Evolutionary conservation across 2,797 vertebrate species (phyloP).

Genomic region (Rhinichthys osculus): DNA sequence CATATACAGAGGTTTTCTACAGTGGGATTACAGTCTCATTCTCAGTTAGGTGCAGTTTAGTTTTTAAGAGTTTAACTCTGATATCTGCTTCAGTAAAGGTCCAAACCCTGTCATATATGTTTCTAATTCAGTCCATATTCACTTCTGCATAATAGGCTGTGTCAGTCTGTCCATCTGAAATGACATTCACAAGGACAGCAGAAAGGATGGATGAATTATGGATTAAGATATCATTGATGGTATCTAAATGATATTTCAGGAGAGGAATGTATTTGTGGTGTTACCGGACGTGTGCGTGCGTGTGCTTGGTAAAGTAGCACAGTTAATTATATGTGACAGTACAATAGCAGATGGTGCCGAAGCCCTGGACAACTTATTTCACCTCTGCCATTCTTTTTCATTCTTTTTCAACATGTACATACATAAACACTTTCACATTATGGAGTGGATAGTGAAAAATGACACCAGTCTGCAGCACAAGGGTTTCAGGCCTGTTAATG

Average conservation of each 20-base stretch:
- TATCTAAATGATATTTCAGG: slow-evolving; percentile 18
- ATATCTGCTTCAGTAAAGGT: background rate
- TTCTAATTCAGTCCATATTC: slow-evolving; percentile 7
- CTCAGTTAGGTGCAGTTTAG: background rate
- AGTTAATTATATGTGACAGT: slow-evolving; percentile 57
- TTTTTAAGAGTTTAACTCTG: background rate
- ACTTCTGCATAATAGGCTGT: background rate
- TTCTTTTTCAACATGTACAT: slow-evolving; percentile 36
- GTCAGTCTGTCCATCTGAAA: background rate
- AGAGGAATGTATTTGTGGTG: background rate
- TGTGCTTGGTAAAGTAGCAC: background rate
- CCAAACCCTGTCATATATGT: background rate
- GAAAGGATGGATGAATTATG: background rate
- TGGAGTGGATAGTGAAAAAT: slow-evolving; percentile 42
- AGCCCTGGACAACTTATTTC: slow-evolving; percentile 56
- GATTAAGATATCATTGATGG: background rate
- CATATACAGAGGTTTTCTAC: background rate
- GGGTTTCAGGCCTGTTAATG: slow-evolving; percentile 8
- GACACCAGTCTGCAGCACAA: slow-evolving; percentile 25
- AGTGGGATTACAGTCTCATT: background rate
- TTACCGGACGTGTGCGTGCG: background rate
- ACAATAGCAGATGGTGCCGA: slow-evolving; percentile 49
- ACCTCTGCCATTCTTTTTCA: slow-evolving; percentile 54
- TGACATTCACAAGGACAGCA: background rate
- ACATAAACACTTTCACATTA: slow-evolving; percentile 34